Evolutionary conservation across 30 jellyfish, hydroid and myxozoan species (phyloP).

Genomic region (Mastigias papua): DNA sequence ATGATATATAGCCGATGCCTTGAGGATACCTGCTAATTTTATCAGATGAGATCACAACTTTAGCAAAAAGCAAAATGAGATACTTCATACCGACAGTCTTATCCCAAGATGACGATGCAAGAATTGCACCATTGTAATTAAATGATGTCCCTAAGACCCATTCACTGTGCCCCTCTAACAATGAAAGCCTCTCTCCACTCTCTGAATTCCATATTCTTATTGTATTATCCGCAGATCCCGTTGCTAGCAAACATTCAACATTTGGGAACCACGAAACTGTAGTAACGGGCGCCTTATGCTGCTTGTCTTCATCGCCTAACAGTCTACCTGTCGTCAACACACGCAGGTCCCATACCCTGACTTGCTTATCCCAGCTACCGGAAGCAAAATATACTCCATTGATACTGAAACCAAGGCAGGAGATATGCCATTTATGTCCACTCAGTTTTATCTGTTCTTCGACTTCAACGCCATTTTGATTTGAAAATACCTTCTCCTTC

Average conservation of each 20-base stretch:
- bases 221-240: conserved; percentile 89
- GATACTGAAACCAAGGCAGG: conserved; percentile 76
- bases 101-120: conserved; percentile 94
- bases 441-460: conserved; percentile 86
- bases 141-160: conserved; percentile 88
- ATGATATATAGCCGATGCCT: too few species aligned
- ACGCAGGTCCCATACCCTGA: conserved; percentile 85
- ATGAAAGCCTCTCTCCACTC: conserved; percentile 77
- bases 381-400: conserved; percentile 92
- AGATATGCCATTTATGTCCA: conserved; percentile 89
- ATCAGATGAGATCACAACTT: not conserved
- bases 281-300: conserved; percentile 86
- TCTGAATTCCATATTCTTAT: conserved; percentile 86
- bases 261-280: conserved; percentile 90
- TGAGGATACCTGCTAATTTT: not conserved
- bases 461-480: conserved; percentile 62
- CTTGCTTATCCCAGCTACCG: conserved; percentile 91
- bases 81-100: conserved; percentile 49
- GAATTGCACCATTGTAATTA: conserved; percentile 48
- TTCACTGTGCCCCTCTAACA: conserved; percentile 74
- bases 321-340: conserved; percentile 70
- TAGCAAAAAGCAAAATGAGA: too few species aligned
- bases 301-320: conserved; percentile 74
- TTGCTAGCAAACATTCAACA: conserved; percentile 80
- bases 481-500: conserved; percentile 29